Base-by-base conservation (phyloP, 37 sponge, comb jelly and placozoan genomes). In the Diacarnus erythraeanus region DNA sequence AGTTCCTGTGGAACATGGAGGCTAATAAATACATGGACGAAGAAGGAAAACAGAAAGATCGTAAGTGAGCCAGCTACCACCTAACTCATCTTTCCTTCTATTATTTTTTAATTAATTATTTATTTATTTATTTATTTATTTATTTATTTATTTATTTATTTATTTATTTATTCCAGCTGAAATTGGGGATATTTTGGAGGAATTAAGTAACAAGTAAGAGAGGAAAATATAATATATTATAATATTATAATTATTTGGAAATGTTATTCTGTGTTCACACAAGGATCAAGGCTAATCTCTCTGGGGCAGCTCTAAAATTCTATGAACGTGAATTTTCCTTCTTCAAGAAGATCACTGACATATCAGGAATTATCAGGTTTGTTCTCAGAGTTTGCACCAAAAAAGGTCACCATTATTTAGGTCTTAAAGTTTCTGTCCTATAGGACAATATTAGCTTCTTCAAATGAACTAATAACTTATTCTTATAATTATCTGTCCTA, bases 1-100 rank as follows among this genome's bases (percentile, higher is more conserved):
- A 93, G 89, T 80, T 97, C 40, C 61, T 96, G 57, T 98, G 99
- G 99, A 98, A 95, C 76, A 98, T 98, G 92, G 88, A 98, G 75
- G 83, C 96, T 36, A 98, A 98, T 65, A 91, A 89, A 77, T 98
- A 78, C 43, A 71, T 82, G 42, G 99, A 98, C 64, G 99, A 94
- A 65, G 94, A 98, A 20, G 87, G 83, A 23, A 83, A 70, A 6
- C 74, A 84, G 27, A 86, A 80, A 76, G 96, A 96, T 43, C 88
- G 91, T 87, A 72, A 64, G 87, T 80, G 17, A 20, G 20, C 38
- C 47, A 37, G 2, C 42, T 73, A 8, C 17, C 10, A 17, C 17
- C 23, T 23, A 76, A n/a, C 20, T 57, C 60, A 29, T 23, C 43
- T 10, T 23, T n/a, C 17, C 17, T 20, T 60, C 9, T 60, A 60